Base-by-base conservation (phyloP, 2,797 vertebrate species). In the Martes flavigula region DNA sequence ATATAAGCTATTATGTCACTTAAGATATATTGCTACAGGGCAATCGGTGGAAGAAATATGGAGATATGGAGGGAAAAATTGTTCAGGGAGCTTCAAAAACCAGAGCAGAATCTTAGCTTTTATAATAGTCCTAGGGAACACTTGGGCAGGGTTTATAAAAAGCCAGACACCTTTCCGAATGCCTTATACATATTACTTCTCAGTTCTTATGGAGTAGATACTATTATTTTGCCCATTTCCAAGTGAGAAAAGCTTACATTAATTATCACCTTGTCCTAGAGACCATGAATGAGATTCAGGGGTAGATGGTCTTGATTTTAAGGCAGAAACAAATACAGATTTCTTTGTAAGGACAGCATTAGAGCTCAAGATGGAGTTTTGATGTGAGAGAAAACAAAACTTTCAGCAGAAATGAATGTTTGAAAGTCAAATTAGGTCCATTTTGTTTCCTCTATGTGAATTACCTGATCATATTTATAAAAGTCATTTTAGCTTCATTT, bases 401-500 rank as follows among this genome's bases (percentile, higher is more conserved):
- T 86, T 82, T 90, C 20, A 62, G 23, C 27, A 90, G 46, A 92
- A 95, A 95, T 87, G 70, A 92, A 79, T 54, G 60, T 46, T 66
- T 92, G n/a, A 66, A 95, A 87, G 68, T 91, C 38, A 91, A 96
- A 95, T 23, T 43, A 88, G 10, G 23, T 48, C 21, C 48, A 60
- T 73, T 81, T 62, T 73, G 51, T 73, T 78, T 92, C 25, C 72
- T 60, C 70, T 20, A 58, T 73, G 21, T 73, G 18, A 64, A 46
- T 81, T 93, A 92, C 51, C 38, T 91, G 72, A 30, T 90, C 35
- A 58, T 51, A 87, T 77, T 87, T 91, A 89, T 14, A 93, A 75
- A 94, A 95, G 27, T 64, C 81, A 87, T 79, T 93, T 77, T 91
- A 62, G 54, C 51, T 94, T 43, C 60, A 18, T 51, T 94, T 79